Evolutionary conservation across 1,140 invertebrate genomes (phyloP), one percentile per base, ranked within the genome.

Genomic region (Calycopis cecrops): DNA sequence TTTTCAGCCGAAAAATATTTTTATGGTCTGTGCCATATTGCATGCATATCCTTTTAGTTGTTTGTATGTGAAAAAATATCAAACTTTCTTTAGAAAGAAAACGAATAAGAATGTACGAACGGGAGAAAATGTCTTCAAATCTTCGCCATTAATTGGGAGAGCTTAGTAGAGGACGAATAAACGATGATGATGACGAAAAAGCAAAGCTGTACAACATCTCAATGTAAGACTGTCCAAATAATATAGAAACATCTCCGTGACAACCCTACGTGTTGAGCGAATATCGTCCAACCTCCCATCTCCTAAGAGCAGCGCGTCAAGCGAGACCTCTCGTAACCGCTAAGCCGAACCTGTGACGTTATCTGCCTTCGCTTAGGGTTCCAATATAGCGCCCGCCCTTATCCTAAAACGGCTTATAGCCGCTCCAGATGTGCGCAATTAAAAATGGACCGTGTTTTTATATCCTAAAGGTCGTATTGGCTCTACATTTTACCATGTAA

Each of bases 291-390:
- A 76, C 76, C 69, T 70, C 75, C 75, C 72, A 76, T 76, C 71
- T 69, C 65, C 65, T 64, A 62, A 65, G 60, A 75, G 69, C 79
- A 69, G 55, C 74, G 73, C 76, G 75, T 76, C 76, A 76, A 82
- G 77, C 77, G 76, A 62, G 66, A 80, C 76, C 55, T 69, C 69
- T 73, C 63, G 76, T 78, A 76, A 79, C 79, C 79, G 74, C 79
- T 80, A 79, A 76, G 76, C 75, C 57, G 60, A 63, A 74, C 71
- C 77, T 80, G 78, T 79, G 70, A 82, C 77, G 74, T 80, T 80
- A 80, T 80, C 79, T 57, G 60, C 33, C 53, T 50, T 61, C 55
- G 48, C 50, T 62, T 61, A 57, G 55, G 21, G 62, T 35, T 40
- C 40, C 38, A 14, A 40, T 17, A 50, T 47, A 53, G 33, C 21